phyloP scores from a whole-genome alignment of 2,113 vertebrate species.

The Pseudopipra pipra region DNA sequence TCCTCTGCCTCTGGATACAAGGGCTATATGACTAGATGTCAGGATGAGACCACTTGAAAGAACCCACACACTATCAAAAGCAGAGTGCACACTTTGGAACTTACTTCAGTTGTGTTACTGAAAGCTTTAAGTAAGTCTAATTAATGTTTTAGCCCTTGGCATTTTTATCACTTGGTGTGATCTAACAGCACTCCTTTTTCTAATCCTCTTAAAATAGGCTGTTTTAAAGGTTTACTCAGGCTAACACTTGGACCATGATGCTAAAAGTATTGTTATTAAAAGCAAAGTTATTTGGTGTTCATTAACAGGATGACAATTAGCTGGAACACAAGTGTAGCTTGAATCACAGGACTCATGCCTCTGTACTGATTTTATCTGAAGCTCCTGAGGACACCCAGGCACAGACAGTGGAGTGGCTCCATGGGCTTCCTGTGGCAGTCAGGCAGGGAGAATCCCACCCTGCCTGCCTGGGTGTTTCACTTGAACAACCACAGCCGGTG shows the following conservation, averaged over 20 bases:
- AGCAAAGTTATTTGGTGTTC: not conserved
- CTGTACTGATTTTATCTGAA: not conserved
- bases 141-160: not conserved
- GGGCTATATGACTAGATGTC: not conserved
- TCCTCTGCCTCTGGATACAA: not conserved
- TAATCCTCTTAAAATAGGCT: not conserved
- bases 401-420: not conserved
- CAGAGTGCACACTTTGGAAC: not conserved
- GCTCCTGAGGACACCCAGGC: not conserved
- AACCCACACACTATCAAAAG: rapidly evolving
- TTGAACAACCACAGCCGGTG: not conserved
- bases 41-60: not conserved
- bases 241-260: not conserved
- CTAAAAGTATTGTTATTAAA: not conserved
- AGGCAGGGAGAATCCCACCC: not conserved
- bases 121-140: not conserved
- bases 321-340: not conserved
- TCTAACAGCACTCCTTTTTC: not conserved
- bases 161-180: not conserved
- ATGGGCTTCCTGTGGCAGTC: not conserved
- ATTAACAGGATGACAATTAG: not conserved
- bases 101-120: not conserved
- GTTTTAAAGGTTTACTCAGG: not conserved
- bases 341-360: not conserved
- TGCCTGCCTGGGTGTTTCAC: not conserved